These are phyloP conservation scores for Drosophila pseudotakahashii DNA, from an alignment of 2,888 invertebrate species.

Conservation along the genomic window DNA sequence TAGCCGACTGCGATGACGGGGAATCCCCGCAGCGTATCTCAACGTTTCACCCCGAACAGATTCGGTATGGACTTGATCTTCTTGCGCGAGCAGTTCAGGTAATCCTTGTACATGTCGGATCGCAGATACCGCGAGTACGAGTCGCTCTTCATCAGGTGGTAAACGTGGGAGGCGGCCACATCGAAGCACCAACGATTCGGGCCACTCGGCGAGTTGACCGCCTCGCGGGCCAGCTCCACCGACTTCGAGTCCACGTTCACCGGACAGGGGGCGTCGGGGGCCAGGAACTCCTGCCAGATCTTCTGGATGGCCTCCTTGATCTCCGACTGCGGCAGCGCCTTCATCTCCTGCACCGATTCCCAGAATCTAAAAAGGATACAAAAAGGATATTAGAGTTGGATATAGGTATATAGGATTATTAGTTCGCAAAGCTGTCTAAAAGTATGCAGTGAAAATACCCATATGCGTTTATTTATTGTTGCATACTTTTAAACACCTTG, in stretches of 20 bases:
- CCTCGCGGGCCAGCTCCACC: slow-evolving; percentile 92
- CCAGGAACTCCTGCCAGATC: slow-evolving; percentile 97
- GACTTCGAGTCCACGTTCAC: slow-evolving; percentile 98
- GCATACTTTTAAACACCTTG: too few species aligned
- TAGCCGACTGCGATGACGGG: slow-evolving; percentile 48
- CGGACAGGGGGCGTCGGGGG: slow-evolving; percentile 96
- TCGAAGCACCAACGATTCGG: slow-evolving; percentile 98
- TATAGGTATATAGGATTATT: too few species aligned
- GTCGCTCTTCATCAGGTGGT: slow-evolving; percentile 99
- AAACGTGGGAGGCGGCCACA: slow-evolving; percentile 99
- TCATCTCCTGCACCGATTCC: slow-evolving; percentile 97
- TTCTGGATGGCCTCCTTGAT: slow-evolving; percentile 92
- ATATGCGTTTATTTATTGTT: too few species aligned
- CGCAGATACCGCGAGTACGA: slow-evolving; percentile 98
- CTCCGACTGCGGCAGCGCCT: slow-evolving; percentile 93
- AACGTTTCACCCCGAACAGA: slow-evolving; percentile 84
- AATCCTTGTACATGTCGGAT: slow-evolving; percentile 99
- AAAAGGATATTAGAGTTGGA: too few species aligned
- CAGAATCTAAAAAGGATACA: slow-evolving; percentile 88
- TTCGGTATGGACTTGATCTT: slow-evolving; percentile 90
- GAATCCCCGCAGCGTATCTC: slow-evolving; percentile 65
- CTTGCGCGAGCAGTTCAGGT: slow-evolving; percentile 97
- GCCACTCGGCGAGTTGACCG: slow-evolving; percentile 87
- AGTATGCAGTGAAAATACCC: too few species aligned
- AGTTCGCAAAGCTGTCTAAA: too few species aligned